Percentiles rank a stretch among this genome's conserved stretches.
Conservation (phyloP, 2,888 invertebrate species). For the Andrena flavipes region DNA sequence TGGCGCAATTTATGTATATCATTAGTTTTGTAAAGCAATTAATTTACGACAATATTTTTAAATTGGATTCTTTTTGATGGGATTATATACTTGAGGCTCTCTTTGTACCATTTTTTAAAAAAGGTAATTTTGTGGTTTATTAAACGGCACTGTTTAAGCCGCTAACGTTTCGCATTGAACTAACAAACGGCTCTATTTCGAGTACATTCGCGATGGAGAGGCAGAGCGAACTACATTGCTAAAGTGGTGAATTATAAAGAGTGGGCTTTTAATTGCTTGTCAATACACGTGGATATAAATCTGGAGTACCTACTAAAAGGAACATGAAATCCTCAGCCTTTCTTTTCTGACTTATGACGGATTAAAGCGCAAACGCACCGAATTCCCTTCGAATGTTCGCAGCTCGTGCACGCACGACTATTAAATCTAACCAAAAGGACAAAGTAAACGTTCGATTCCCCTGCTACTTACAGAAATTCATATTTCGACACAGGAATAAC, state of each 20-base stretch:
- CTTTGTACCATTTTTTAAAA: too few relatives aligned
- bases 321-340: neutral
- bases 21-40: too few relatives aligned
- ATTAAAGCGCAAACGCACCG: neutral
- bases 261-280: conserved; percentile 33
- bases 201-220: conserved; percentile 60
- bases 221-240: conserved; percentile 37
- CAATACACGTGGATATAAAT: neutral
- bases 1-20: too few relatives aligned
- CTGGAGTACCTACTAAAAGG: neutral
- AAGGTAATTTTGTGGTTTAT: too few relatives aligned
- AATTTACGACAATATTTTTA: too few relatives aligned
- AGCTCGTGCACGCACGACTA: too few relatives aligned
- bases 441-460: neutral
- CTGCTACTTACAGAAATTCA: conserved; percentile 32
- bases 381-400: too few relatives aligned
- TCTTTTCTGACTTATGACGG: neutral
- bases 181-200: conserved; percentile 74
- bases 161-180: conserved; percentile 66
- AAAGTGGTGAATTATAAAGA: conserved; percentile 27
- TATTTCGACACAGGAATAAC: conserved; percentile 36
- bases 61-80: too few relatives aligned
- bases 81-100: too few relatives aligned
- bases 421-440: neutral
- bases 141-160: conserved; percentile 78